Evolutionary conservation across 2,113 vertebrate species (phyloP), one percentile per base, ranked within the genome.

Genomic region (Trogon melanurus): DNA sequence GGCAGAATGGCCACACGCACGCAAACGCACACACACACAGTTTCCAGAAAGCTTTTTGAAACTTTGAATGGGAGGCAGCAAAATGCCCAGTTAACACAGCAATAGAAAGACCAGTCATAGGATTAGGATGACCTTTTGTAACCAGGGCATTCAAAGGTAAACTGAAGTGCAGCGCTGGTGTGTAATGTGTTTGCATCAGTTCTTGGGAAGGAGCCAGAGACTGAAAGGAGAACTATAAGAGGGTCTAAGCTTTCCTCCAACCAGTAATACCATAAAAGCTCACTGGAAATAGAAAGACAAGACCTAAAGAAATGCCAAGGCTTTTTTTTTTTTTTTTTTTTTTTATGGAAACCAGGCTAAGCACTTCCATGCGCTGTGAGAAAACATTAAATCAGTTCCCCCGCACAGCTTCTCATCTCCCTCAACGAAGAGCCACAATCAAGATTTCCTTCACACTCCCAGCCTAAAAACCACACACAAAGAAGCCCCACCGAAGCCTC

Each of bases 41-140:
- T 34, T 89, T 91, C 83, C 92, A 94, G 89, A 93, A 92, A 72
- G 83, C 83, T 90, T 93, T 95, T 88, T 18, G 36, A 53, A 94
- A 96, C 85, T 94, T 38, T 89, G 83, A 84, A 91, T 78, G 91
- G 58, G 72, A 64, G 56, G 26, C 64, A 84, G 73, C 70, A 78
- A 74, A 91, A 89, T 2, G 58, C 53, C 30, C 67, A 30, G 65
- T 88, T 34, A 88, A 69, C 34, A 5, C 41, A 69, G 84, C 65
- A 16, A 45, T 6, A 88, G 72, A 72, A 79, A 79, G 65, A 57
- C 11, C 80, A 25, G 91, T 71, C 79, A 86, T 3, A 72, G 83
- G 87, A 93, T 76, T 85, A 57, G 82, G 47, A 7, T 89, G 90
- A 93, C 95, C 95, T 95, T 94, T 88, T 76, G 88, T 62, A 80